A percentile compares a stretch with the other conserved stretches of the same genome.
These are phyloP conservation scores for Cyprinus carpio DNA, from an alignment of 2,113 vertebrate genomes.

Conservation along the genomic window DNA sequence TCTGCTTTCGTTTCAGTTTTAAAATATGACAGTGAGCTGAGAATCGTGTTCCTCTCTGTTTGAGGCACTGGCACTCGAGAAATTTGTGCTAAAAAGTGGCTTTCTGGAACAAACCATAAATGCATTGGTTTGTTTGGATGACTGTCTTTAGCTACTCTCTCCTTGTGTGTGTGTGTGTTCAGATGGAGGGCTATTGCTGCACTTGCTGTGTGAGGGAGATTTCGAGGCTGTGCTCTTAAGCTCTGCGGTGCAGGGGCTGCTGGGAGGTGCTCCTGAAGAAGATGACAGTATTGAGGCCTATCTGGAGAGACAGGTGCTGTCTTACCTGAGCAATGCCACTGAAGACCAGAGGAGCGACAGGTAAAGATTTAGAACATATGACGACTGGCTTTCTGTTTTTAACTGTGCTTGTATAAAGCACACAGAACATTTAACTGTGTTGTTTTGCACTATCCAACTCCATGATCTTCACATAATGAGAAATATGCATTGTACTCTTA, in stretches of 20 bases:
- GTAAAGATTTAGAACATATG: slow-evolving; percentile 64
- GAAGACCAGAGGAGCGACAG: slow-evolving; percentile 75
- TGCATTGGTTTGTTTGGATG: background rate
- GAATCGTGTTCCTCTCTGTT: background rate
- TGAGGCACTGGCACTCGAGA: background rate
- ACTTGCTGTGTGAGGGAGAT: slow-evolving; percentile 80
- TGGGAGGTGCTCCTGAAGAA: slow-evolving; percentile 68
- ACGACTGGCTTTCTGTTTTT: background rate
- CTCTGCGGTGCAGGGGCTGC: slow-evolving; percentile 73
- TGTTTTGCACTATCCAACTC: background rate
- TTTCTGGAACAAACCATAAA: background rate
- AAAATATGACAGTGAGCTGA: background rate
- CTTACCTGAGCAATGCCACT: slow-evolving; percentile 75
- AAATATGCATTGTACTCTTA: background rate
- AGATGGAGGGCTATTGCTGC: slow-evolving; percentile 81
- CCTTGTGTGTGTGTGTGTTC: slow-evolving; percentile 19
- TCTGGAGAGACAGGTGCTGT: slow-evolving; percentile 80
- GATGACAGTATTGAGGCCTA: slow-evolving; percentile 77
- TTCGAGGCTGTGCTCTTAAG: slow-evolving; percentile 82
- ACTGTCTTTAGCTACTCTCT: background rate
- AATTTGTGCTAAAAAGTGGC: background rate
- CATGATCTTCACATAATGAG: background rate
- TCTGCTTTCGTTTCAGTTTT: slow-evolving; percentile 8
- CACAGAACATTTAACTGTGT: background rate
- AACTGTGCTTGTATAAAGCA: background rate